A percentile compares a stretch with the other conserved stretches of the same genome.
Evolutionary conservation across 2,113 vertebrate genomes (phyloP).

Genomic region (Chitala chitala): DNA sequence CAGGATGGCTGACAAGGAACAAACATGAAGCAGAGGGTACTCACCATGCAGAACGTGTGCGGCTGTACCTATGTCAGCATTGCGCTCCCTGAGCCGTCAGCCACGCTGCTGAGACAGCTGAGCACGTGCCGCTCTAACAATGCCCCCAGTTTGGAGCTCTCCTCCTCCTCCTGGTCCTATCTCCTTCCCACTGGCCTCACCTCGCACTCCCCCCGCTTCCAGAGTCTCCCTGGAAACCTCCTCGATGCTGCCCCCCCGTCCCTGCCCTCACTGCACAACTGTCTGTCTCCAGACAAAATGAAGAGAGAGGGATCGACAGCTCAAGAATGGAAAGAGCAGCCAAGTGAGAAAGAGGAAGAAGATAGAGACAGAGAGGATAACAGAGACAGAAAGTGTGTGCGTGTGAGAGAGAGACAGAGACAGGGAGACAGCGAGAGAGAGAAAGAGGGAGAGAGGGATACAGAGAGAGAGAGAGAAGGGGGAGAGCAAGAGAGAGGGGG

Average conservation of each 20-base stretch:
- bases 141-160: too few relatives aligned
- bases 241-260: not conserved
- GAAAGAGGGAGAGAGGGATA: not conserved
- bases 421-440: not conserved
- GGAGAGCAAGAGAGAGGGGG: not conserved
- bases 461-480: constrained; percentile 22
- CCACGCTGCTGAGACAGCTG: not conserved
- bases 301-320: not conserved
- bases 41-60: not conserved
- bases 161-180: not conserved
- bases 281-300: not conserved
- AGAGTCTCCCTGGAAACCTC: not conserved
- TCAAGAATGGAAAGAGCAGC: not conserved
- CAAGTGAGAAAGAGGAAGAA: constrained; percentile 15
- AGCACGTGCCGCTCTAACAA: too few relatives aligned
- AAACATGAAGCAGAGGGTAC: not conserved
- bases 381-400: not conserved
- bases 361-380: not conserved
- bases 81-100: not conserved
- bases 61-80: too few relatives aligned
- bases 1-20: not conserved
- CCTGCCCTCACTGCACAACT: not conserved
- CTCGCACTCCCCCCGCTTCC: not conserved
- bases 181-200: not conserved
- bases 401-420: not conserved